Evolutionary conservation across 2,113 vertebrate genomes (phyloP), one percentile per base, ranked within the genome.

Genomic region (Bostrychus sinensis): DNA sequence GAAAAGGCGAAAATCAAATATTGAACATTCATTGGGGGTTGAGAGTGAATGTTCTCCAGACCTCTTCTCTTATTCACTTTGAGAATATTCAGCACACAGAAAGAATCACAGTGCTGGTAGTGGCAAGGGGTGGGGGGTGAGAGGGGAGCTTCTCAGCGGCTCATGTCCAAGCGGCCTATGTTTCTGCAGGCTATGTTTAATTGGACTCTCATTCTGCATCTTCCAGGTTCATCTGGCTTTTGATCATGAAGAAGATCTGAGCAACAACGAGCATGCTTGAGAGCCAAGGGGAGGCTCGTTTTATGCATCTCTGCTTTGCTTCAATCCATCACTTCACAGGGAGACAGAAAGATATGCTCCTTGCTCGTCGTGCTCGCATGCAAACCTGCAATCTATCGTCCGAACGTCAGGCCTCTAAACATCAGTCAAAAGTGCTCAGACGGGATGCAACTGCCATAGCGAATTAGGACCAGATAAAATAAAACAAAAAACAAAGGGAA

Each of bases 161-260:
- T 72, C 75, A 78, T 51, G 72, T 89, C 87, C 83, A 70, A 65
- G 74, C 60, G 12, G 64, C 79, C 67, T 66, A 75, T 81, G 70
- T 82, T 85, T 88, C 90, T 90, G 78, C 88, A 79, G 89, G 89
- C 85, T 74, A 74, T 77, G 75, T 89, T 92, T 92, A 91, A 92
- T 92, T 91, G 89, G 89, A 87, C 71, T 86, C 85, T 82, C 79
- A 75, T 88, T 82, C 66, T 28, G 82, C 86, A 84, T 91, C 84
- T 87, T 87, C 81, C 88, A 88, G 85, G 87, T 92, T 68, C 75
- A 50, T 83, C 75, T 68, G 80, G 68, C 80, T 87, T 92, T 91
- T 90, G 89, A 92, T 92, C 86, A 89, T 69, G 43, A 62, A 88
- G 77, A 82, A 57, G 72, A 79, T 82, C 80, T 82, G 75, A 68